These are phyloP conservation scores for Lamprotornis superbus DNA, from an alignment of 2,113 vertebrate species.

Conservation along the genomic window DNA sequence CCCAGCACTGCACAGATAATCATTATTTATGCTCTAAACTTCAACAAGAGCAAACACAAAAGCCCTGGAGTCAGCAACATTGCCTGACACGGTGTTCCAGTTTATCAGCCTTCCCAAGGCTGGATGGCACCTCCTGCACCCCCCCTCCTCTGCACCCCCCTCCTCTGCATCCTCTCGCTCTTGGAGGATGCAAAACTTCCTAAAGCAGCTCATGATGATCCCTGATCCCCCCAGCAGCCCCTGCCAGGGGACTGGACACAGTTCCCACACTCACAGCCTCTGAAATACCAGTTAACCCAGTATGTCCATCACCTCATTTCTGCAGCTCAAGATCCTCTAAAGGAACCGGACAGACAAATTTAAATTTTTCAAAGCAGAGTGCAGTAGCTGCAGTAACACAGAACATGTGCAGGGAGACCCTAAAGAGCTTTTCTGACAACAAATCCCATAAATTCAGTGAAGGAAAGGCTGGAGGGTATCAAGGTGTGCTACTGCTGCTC, in stretches of 20 bases:
- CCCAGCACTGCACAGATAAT: neutral
- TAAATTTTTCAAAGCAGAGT: neutral
- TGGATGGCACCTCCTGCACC: neutral
- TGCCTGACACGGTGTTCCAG: neutral
- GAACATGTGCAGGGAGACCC: neutral
- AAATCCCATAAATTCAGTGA: neutral
- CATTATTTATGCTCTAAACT: slow-evolving; percentile 23
- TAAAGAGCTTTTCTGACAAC: neutral
- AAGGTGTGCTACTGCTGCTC: neutral
- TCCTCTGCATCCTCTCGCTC: neutral
- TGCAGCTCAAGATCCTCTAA: neutral
- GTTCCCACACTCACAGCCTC: neutral
- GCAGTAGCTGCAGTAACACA: neutral
- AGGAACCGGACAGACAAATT: neutral
- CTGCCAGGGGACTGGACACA: neutral
- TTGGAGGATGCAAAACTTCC: neutral
- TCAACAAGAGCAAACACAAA: slow-evolving; percentile 36
- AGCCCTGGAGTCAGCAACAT: neutral
- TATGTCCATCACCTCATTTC: rapidly evolving
- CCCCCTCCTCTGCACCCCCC: neutral
- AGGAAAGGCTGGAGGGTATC: neutral
- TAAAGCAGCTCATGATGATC: rapidly evolving
- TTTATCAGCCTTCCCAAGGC: neutral
- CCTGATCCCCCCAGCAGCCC: neutral
- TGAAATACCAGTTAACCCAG: too few relatives aligned